Base-by-base conservation (phyloP, 2,113 vertebrate genomes). In the Cepphus grylle region DNA sequence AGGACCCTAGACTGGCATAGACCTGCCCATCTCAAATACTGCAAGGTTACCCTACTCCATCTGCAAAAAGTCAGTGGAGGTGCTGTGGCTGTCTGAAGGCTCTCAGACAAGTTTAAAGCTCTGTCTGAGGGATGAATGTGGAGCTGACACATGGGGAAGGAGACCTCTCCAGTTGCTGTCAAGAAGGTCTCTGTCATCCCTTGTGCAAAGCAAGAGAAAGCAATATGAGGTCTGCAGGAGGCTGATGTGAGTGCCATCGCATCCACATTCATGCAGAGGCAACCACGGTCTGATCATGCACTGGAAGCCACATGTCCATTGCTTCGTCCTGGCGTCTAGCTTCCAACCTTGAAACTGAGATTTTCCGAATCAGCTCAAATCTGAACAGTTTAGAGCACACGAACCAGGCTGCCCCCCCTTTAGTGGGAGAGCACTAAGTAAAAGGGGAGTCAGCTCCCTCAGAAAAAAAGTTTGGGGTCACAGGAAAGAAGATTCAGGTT, bases 231-330 rank as follows among this genome's bases (percentile, higher is more conserved):
- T 3, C 52, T 81, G 63, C 29, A 50, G 25, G 27, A 56, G 15
- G 22, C 25, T 45, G 27, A 38, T 4, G 1, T 12, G 12, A 12
- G 23, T 55, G 40, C 53, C 56, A 27, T 21, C 34, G 12, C 11
- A 55, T 17, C 27, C 23, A 52, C 0, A 1, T 42, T 66, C 11
- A 40, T 4, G 2, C 9, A 6, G 15, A 73, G 15, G 5, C 45
- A 83, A 1, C 38, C 17, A 36, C 11, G 12, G 3, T 62, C 56
- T 3, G 1, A 34, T 11, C 7, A 23, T 4, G 17, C 11, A 3
- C 43, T 52, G 43, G 56, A 10, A 65, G 9, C 21, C 8, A 17
- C 1, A 0, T 19, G 36, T 5, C 38, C 13, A 9, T 55, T 83
- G 43, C 11, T 88, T 62, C 6, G 2, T n/a, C 47, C 17, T 49